A percentile compares a stretch with the other conserved stretches of the same genome.
These are phyloP conservation scores for Parnassius orleans DNA, from an alignment of 2,888 invertebrate genomes.

Conservation along the genomic window DNA sequence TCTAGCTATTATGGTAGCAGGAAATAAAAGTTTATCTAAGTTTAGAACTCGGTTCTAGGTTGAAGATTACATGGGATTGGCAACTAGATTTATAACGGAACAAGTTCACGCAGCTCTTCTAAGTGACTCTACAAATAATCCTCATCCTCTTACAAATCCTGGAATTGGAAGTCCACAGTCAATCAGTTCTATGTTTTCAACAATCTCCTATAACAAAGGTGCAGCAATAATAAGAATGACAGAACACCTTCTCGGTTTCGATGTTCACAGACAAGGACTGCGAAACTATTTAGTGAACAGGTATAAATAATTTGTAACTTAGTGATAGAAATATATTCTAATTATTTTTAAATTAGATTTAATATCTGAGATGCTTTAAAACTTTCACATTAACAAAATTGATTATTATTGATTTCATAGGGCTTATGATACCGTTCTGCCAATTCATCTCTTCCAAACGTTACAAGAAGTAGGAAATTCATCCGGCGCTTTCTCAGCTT, in stretches of 20 bases:
- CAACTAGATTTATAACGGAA: constrained; percentile 85
- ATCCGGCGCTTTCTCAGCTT: constrained; percentile 49
- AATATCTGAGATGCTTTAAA: too few species aligned
- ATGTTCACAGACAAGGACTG: constrained; percentile 77
- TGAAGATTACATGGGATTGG: constrained; percentile 83
- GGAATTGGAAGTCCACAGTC: constrained; percentile 79
- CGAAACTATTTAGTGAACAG: constrained; percentile 72
- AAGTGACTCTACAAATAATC: constrained; percentile 78
- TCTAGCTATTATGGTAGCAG: too few species aligned
- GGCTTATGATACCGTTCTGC: constrained; percentile 59
- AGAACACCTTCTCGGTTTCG: constrained; percentile 80
- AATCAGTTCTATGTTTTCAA: constrained; percentile 83
- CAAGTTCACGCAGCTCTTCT: constrained; percentile 84
- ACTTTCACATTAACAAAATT: too few species aligned
- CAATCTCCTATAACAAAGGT: constrained; percentile 86
- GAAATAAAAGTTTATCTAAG: too few species aligned
- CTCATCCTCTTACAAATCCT: constrained; percentile 81
- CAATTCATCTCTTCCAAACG: constrained; percentile 72
- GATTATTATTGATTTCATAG: constrained; percentile 29
- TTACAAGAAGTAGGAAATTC: constrained; percentile 56
- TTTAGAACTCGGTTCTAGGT: constrained; percentile 61
- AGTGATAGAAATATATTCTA: background rate
- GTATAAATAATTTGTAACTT: constrained; percentile 51
- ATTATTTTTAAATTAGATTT: background rate
- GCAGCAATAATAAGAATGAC: constrained; percentile 85